Conservation (phyloP, 2,797 vertebrate species). For the Chloroceryle amazona region DNA sequence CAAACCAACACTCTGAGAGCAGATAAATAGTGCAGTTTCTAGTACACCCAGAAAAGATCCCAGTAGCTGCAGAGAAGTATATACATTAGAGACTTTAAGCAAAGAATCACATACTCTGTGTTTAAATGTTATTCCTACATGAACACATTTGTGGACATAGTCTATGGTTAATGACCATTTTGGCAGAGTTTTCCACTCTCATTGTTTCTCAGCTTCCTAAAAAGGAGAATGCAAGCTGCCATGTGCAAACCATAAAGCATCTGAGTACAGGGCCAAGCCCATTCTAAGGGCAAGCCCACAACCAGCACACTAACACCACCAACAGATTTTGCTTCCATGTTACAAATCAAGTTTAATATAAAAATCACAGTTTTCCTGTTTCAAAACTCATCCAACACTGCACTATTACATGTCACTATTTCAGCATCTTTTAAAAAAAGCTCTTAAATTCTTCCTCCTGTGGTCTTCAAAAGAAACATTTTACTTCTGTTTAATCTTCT, state of each 20-base stretch:
- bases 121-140: neutral
- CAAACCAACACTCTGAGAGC: neutral
- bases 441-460: slow-evolving; percentile 9
- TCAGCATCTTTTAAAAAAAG: neutral
- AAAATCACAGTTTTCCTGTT: slow-evolving; percentile 49
- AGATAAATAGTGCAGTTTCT: neutral
- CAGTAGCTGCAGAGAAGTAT: neutral
- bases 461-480: neutral
- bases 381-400: neutral
- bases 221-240: neutral
- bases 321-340: neutral
- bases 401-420: neutral
- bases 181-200: neutral
- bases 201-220: neutral
- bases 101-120: neutral
- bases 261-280: neutral
- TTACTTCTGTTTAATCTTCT: neutral
- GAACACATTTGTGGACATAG: neutral
- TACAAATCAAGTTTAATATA: slow-evolving; percentile 19
- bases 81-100: neutral
- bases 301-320: neutral
- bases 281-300: neutral
- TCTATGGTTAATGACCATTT: neutral
- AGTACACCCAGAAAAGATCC: neutral
- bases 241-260: slow-evolving; percentile 43